Percentiles rank a stretch among this genome's conserved stretches.
Conservation (phyloP, 2,888 invertebrate species). For the Acleris holmiana region DNA sequence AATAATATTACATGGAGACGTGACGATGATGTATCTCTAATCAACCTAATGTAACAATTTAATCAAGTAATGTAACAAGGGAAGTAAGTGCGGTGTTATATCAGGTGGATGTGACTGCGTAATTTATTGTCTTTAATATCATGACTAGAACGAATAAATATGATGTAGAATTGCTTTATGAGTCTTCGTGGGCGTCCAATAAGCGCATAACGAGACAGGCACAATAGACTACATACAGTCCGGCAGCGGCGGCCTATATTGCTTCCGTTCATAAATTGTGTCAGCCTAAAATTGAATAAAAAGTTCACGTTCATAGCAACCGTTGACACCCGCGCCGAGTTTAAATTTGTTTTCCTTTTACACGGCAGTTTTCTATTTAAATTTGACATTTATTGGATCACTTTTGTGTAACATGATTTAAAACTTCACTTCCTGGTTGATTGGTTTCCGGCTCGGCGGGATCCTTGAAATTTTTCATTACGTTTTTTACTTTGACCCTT, state of each 20-base stretch:
- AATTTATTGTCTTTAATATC: conserved; percentile 30
- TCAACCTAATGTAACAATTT: too few species aligned
- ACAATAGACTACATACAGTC: conserved; percentile 28
- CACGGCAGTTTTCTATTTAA: conserved; percentile 2
- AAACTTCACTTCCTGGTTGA: conserved; percentile 21
- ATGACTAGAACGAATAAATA: conserved; percentile 11
- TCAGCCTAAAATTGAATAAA: conserved; percentile 27
- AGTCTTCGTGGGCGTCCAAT: conserved; percentile 13
- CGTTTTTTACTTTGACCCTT: conserved; percentile 33
- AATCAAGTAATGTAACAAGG: too few species aligned
- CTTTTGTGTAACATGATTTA: neutral
- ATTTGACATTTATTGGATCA: neutral
- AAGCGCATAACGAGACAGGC: conserved; percentile 25
- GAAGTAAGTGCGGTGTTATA: too few species aligned
- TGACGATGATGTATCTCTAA: too few species aligned
- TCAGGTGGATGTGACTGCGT: neutral
- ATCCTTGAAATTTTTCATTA: conserved; percentile 29
- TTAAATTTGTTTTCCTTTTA: neutral
- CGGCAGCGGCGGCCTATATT: conserved; percentile 26
- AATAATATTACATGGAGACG: neutral
- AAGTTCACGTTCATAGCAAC: conserved; percentile 7
- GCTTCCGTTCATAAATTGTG: conserved; percentile 34
- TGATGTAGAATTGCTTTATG: conserved; percentile 24
- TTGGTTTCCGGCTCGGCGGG: conserved; percentile 9
- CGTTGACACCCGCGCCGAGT: neutral